These are phyloP conservation scores for Phoeniculus purpureus DNA, from an alignment of 2,797 vertebrate species.

Conservation along the genomic window DNA sequence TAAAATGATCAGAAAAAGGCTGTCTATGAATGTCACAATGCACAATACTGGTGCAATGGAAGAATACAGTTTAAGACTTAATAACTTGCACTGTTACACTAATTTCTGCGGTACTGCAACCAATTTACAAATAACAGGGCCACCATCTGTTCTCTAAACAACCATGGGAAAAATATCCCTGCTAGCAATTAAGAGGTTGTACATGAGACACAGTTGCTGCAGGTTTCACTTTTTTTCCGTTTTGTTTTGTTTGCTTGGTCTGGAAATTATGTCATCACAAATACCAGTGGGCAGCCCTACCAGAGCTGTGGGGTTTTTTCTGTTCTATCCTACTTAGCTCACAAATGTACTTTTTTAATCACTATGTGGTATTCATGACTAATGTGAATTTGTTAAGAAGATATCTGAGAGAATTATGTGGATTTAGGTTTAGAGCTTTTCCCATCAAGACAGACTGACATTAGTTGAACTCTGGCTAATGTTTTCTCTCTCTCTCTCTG, in stretches of 20 bases:
- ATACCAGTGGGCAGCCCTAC: background rate
- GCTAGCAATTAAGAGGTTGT: background rate
- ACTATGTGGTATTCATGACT: slow-evolving; percentile 40
- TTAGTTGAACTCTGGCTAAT: slow-evolving; percentile 18
- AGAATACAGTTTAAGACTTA: background rate
- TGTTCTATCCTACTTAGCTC: slow-evolving; percentile 1
- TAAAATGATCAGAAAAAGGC: background rate
- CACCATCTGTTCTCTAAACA: slow-evolving; percentile 51
- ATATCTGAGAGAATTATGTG: slow-evolving; percentile 57
- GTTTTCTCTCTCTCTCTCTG: slow-evolving; percentile 7
- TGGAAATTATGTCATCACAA: background rate
- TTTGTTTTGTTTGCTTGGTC: background rate
- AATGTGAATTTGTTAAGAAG: slow-evolving; percentile 40
- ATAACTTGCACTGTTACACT: background rate
- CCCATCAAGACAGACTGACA: background rate
- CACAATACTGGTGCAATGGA: background rate
- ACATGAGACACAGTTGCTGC: background rate
- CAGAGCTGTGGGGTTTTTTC: background rate
- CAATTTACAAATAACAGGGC: slow-evolving; percentile 21
- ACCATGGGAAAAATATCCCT: background rate
- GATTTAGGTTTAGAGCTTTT: slow-evolving; percentile 61
- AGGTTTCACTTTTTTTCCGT: background rate
- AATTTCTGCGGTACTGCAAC: background rate
- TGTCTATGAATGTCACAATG: background rate
- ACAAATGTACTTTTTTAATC: slow-evolving; percentile 20